These are phyloP conservation scores for Malurus leucopterus DNA, from an alignment of 2,797 vertebrate species.

Conservation along the genomic window DNA sequence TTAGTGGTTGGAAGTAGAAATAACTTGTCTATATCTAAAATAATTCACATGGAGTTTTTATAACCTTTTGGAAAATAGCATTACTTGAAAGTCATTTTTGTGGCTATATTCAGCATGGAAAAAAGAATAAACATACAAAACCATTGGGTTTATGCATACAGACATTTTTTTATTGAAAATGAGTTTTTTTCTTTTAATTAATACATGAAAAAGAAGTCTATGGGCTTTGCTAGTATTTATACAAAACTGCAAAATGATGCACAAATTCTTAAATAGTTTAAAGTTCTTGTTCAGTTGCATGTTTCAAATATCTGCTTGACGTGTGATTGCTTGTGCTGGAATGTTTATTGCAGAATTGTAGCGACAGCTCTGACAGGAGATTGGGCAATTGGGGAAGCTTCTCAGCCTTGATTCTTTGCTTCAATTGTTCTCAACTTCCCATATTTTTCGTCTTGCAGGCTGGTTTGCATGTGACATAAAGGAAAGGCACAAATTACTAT, in stretches of 20 bases:
- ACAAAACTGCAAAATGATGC: neutral
- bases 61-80: neutral
- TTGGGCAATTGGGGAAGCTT: conserved; percentile 73
- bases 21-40: neutral
- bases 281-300: conserved; percentile 83
- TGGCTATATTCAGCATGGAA: neutral
- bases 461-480: neutral
- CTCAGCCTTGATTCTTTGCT: neutral
- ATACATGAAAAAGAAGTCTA: fast-evolving
- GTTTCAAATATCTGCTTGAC: conserved; percentile 85
- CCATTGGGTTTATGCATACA: fast-evolving
- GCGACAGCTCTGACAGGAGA: conserved; percentile 75
- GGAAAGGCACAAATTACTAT: neutral
- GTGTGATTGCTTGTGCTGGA: conserved; percentile 84
- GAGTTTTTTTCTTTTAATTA: neutral
- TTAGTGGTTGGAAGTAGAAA: neutral
- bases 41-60: neutral
- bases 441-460: neutral
- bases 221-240: neutral
- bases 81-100: neutral
- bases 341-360: conserved; percentile 76
- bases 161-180: neutral
- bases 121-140: neutral
- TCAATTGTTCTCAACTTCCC: neutral
- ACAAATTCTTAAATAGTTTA: conserved; percentile 19